Conservation (phyloP, 2,888 invertebrate genomes). For the Scaptomyza flava region DNA sequence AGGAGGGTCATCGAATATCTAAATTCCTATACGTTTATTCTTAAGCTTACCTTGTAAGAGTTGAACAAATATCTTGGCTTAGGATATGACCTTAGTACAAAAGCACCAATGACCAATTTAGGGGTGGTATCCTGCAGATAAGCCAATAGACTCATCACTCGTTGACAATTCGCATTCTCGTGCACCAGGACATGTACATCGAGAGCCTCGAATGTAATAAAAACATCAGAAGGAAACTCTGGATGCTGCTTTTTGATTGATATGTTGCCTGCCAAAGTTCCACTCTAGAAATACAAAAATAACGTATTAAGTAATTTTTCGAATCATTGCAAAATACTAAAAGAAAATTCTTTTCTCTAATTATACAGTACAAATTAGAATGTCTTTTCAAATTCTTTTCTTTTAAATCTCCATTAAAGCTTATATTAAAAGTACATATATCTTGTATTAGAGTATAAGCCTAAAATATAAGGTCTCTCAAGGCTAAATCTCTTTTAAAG, state of each 20-base stretch:
- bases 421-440: too few species aligned
- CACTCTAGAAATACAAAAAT: constrained; percentile 84
- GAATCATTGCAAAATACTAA: neutral
- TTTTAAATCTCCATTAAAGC: too few species aligned
- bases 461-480: too few species aligned
- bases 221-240: constrained; percentile 90
- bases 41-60: constrained; percentile 88
- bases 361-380: too few species aligned
- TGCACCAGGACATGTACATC: constrained; percentile 72
- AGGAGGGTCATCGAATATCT: neutral
- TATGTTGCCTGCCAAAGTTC: constrained; percentile 89
- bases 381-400: too few species aligned
- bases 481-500: too few species aligned
- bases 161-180: constrained; percentile 81
- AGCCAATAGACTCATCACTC: constrained; percentile 85
- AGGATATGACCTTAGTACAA: constrained; percentile 86
- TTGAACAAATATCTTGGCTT: constrained; percentile 85
- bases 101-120: constrained; percentile 87
- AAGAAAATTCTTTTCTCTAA: neutral
- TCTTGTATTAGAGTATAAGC: too few species aligned
- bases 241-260: constrained; percentile 88
- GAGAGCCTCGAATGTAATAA: constrained; percentile 85
- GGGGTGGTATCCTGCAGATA: constrained; percentile 88
- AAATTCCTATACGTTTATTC: too few species aligned
- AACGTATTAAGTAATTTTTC: too few species aligned